Base-by-base conservation (phyloP, 1,140 invertebrate genomes). In the Schlechtendalia chinensis region DNA sequence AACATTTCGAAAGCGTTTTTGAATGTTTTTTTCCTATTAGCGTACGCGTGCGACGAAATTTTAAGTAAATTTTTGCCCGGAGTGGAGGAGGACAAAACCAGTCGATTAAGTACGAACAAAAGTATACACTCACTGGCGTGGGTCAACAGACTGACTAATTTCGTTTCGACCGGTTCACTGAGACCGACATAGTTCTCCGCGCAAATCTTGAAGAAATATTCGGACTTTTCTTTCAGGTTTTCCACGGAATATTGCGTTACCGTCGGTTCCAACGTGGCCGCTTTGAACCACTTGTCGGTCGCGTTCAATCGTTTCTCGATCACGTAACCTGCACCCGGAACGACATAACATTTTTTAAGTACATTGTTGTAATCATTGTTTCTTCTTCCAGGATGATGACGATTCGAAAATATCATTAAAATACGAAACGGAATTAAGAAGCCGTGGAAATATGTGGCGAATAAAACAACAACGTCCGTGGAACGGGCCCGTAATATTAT, bases 181-280 rank as follows among this genome's bases (percentile, higher is more conserved):
- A 95, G 85, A 22, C 96, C 96, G 83, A 96, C 89, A 69, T 90
- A 89, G 86, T 98, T 98, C 87, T 97, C 96, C 72, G 97, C 96
- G 81, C 91, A 93, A 63, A 98, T 92, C 86, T 95, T 90, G 88
- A 98, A 97, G 83, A 93, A 87, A 83, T 96, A 94, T 86, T 97
- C 93, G 82, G 91, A 93, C 84, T 92, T 93, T 84, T 96, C 94
- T 83, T 93, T 93, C 22, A 98, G 88, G 84, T 97, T 96, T 84
- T 94, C 92, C 27, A 97, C 89, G 63, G 91, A 93, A 84, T 94
- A 92, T 83, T 92, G 89, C 53, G 89, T 88, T 6, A 91, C 89
- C 80, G 91, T 91, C 19, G 94, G 90, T 82, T 94, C 92, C 19
- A 96, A 86, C 1, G 94, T 96, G 11, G 91, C 91, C 27, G 97